Base-by-base conservation (phyloP, 2,797 vertebrate species). In the Tragelaphus eurycerus region DNA sequence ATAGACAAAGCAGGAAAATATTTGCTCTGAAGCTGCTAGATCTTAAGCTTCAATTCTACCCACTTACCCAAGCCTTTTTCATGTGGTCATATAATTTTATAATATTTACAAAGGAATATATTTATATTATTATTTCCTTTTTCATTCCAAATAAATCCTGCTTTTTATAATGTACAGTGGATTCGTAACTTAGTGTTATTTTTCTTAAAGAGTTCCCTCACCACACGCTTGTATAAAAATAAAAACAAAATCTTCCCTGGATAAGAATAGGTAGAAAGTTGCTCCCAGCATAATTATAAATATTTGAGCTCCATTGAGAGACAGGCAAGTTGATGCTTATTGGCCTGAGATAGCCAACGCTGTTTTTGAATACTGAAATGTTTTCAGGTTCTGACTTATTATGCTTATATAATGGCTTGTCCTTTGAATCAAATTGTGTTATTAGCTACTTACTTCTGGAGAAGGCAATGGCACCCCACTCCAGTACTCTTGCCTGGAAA, bases 301-400 rank as follows among this genome's bases (percentile, higher is more conserved):
- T 74, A 93, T 95, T 71, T 64, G 83, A 88, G n/a, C 38, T 96
- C 38, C 38, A 34, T 0, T 17, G 59, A 96, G 85, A 92, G 25
- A 85, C 76, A 86, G 62, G 78, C 84, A 93, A 67, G 46, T 59
- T 43, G 85, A 81, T 62, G 38, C 50, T 90, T 74, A 81, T 29
- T 90, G 38, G 48, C 67, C 31, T 64, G 84, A 96, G 60, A 71
- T 85, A 94, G 83, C 78, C 82, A 83, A 43, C 2, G 23, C 83
- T 79, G 38, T 17, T 91, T 95, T 93, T 97, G 50, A 95, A 89
- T 79, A 93, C 91, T 97, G 93, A 98, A 97, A 94, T 96, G n/a
- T 89, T 97, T 95, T 54, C 86, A 96, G 93, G 64, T 85, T 83
- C 76, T 79, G 60, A 57, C 88, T 93, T 83, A 89, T 85, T 95